A percentile compares a stretch with the other conserved stretches of the same genome.
These are phyloP conservation scores for Stratiolaelaps scimitus DNA, from an alignment of 1,140 invertebrate genomes.

Conservation along the genomic window DNA sequence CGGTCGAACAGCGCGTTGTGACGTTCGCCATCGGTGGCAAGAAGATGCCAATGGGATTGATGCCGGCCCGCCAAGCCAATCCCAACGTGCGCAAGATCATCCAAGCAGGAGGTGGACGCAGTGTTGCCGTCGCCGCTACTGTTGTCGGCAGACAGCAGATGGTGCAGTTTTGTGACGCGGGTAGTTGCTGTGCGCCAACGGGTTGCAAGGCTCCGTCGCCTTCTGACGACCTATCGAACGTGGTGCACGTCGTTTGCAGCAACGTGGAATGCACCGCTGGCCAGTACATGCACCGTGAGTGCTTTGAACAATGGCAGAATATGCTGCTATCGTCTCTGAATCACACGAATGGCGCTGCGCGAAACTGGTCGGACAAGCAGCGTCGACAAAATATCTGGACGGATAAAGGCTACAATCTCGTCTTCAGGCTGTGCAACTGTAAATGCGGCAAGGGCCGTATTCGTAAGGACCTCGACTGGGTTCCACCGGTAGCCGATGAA, in stretches of 20 bases:
- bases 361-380: constrained; percentile 85
- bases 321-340: constrained; percentile 64
- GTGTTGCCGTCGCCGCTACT: neutral
- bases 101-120: too few species aligned
- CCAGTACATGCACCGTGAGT: constrained; percentile 84
- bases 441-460: constrained; percentile 71
- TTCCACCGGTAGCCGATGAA: constrained; percentile 47
- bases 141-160: neutral
- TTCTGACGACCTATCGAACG: constrained; percentile 55
- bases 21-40: neutral
- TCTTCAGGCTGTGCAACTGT: constrained; percentile 67
- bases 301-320: constrained; percentile 85
- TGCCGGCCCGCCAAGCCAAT: neutral
- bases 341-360: constrained; percentile 70
- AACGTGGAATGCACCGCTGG: constrained; percentile 76
- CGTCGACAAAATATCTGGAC: constrained; percentile 90
- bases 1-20: constrained; percentile 3
- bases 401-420: constrained; percentile 88
- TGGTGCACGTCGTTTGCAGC: constrained; percentile 80
- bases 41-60: constrained; percentile 1
- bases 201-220: constrained; percentile 59
- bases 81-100: neutral
- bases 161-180: constrained; percentile 39
- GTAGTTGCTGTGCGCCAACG: constrained; percentile 62
- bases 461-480: constrained; percentile 85